Conservation (phyloP, 1,140 invertebrate species). For the Magallana ariakensis region DNA sequence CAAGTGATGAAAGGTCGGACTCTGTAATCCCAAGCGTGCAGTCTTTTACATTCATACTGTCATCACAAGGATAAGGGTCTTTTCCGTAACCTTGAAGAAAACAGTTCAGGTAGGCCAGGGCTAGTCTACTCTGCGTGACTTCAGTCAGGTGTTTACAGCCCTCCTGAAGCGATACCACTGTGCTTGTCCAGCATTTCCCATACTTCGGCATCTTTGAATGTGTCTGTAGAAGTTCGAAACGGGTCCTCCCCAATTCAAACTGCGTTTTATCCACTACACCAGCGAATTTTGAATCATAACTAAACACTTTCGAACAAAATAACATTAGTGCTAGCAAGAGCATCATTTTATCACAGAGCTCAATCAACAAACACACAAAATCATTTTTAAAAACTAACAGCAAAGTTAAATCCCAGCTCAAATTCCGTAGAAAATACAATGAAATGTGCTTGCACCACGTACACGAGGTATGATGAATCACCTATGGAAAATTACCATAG, state of each 20-base stretch:
- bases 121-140: slow-evolving; percentile 83
- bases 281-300: too few relatives aligned
- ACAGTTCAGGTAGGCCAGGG: slow-evolving; percentile 85
- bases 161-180: slow-evolving; percentile 81
- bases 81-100: slow-evolving; percentile 84
- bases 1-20: slow-evolving; percentile 83
- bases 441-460: too few relatives aligned
- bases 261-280: slow-evolving; percentile 51
- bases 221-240: slow-evolving; percentile 69
- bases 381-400: too few relatives aligned
- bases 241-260: slow-evolving; percentile 67
- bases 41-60: slow-evolving; percentile 73
- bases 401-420: too few relatives aligned
- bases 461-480: too few relatives aligned
- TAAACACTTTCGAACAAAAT: neutral
- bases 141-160: slow-evolving; percentile 84
- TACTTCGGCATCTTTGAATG: slow-evolving; percentile 81
- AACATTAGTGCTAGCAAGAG: neutral
- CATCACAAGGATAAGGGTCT: slow-evolving; percentile 81
- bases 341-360: too few relatives aligned
- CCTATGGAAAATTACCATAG: too few relatives aligned
- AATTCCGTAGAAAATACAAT: too few relatives aligned
- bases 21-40: slow-evolving; percentile 83
- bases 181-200: slow-evolving; percentile 84
- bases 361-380: too few relatives aligned